Evolutionary conservation across 2,888 invertebrate genomes (phyloP), one percentile per base, ranked within the genome.

Genomic region (Neoascia interrupta): DNA sequence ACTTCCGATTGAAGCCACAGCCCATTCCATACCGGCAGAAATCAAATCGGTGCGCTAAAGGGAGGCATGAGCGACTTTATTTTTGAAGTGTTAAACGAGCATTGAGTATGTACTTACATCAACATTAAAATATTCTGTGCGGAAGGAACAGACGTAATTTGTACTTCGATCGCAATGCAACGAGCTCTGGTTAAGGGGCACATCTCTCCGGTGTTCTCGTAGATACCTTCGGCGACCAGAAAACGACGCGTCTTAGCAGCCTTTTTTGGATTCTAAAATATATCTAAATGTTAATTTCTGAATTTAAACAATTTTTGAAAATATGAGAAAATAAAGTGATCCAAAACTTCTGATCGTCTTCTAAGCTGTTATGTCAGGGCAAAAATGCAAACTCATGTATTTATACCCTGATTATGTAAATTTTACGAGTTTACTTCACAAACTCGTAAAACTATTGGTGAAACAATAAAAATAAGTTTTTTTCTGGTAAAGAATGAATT

Each of bases 211-310:
- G 95, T 95, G 84, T 97, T 98, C 84, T 93, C 91, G 85, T 97
- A 99, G 73, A 99, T 93, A 1, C 97, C 98, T 89, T 99, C 99
- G 0, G 95, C 94, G 1, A 99, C 91, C 0, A 99, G 89, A 87
- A 98, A 99, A 13, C 90, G 87, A 39, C 90, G 88, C 0, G 84
- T 87, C 83, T 87, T 90, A 0, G 85, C 84, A 0, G 94, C 93
- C 84, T 92, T 93, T 82, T 92, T 93, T 1, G 92, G 91, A 86
- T 94, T 92, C 91, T 92, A 82, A 28, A 81, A 79, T 10, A 51
- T 11, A n/a, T n/a, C n/a, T n/a, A n/a, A n/a, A n/a, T n/a, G n/a
- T n/a, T n/a, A n/a, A n/a, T n/a, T n/a, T n/a, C n/a, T n/a, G n/a
- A n/a, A n/a, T n/a, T n/a, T n/a, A n/a, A n/a, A n/a, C n/a, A n/a